Evolutionary conservation across 2,797 vertebrate genomes (phyloP).

Genomic region (Nannoperca australis): DNA sequence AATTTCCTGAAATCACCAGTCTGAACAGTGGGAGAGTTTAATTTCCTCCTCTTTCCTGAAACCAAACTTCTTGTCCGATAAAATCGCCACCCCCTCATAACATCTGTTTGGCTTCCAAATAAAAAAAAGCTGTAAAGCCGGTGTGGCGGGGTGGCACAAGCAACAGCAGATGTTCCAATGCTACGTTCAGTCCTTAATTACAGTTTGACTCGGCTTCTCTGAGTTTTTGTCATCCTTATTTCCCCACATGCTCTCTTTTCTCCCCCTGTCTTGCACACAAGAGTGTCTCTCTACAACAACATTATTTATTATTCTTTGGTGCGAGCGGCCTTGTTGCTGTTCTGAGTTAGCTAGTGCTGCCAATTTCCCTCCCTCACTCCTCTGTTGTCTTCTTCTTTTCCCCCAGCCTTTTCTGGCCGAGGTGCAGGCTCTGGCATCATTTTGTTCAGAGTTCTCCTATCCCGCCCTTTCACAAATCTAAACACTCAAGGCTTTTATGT

Average conservation of each 20-base stretch:
- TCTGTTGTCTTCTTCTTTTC: slow-evolving; percentile 64
- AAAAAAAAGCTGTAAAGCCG: slow-evolving; percentile 71
- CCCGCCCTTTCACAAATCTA: slow-evolving; percentile 75
- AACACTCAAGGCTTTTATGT: slow-evolving; percentile 73
- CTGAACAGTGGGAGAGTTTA: slow-evolving; percentile 51
- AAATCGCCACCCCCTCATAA: slow-evolving; percentile 67
- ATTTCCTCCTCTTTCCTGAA: slow-evolving; percentile 69
- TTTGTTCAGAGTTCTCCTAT: slow-evolving; percentile 75
- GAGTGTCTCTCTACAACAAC: slow-evolving; percentile 52
- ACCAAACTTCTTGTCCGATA: slow-evolving; percentile 62
- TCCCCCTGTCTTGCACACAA: slow-evolving; percentile 31
- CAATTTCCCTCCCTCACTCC: slow-evolving; percentile 76
- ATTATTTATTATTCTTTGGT: slow-evolving; percentile 67
- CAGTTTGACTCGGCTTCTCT: slow-evolving; percentile 74
- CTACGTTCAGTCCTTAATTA: slow-evolving; percentile 71
- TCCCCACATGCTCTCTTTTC: slow-evolving; percentile 25
- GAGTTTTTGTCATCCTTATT: slow-evolving; percentile 57
- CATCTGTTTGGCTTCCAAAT: slow-evolving; percentile 76
- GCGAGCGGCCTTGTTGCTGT: slow-evolving; percentile 61
- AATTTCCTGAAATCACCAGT: slow-evolving; percentile 58
- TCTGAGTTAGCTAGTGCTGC: slow-evolving; percentile 59
- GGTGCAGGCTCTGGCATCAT: slow-evolving; percentile 63
- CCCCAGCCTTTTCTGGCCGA: slow-evolving; percentile 67
- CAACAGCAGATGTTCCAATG: slow-evolving; percentile 70
- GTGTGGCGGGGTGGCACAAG: slow-evolving; percentile 56